These are phyloP conservation scores for Bovichtus variegatus DNA, from an alignment of 2,797 vertebrate genomes.

Conservation along the genomic window DNA sequence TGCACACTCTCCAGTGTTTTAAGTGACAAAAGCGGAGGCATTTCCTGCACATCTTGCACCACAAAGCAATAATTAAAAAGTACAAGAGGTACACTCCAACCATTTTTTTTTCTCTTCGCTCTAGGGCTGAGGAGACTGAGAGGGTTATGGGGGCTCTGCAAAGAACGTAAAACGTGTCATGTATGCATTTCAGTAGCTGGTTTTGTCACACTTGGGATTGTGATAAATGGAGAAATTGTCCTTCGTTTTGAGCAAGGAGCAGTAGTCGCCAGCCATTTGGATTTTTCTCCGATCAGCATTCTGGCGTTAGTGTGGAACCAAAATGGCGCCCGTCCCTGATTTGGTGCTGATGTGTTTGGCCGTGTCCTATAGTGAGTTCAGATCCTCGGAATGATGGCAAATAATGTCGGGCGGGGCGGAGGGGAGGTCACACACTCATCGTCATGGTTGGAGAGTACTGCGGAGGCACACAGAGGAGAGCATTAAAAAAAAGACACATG, in stretches of 20 bases:
- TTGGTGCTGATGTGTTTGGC: conserved; percentile 91
- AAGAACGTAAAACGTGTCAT: conserved; percentile 87
- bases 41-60: conserved; percentile 90
- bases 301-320: conserved; percentile 91
- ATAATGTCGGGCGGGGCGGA: conserved; percentile 72
- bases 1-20: conserved; percentile 94
- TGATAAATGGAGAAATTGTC: conserved; percentile 85
- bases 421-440: conserved; percentile 96
- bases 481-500: conserved; percentile 23
- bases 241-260: conserved; percentile 94
- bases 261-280: conserved; percentile 87
- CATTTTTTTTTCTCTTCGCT: conserved; percentile 63
- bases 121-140: conserved; percentile 27
- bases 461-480: conserved; percentile 64
- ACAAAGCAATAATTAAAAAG: conserved; percentile 86
- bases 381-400: conserved; percentile 91
- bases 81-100: conserved; percentile 82
- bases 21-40: conserved; percentile 88
- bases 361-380: conserved; percentile 77
- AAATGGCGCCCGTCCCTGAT: conserved; percentile 88
- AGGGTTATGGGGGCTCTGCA: conserved; percentile 47
- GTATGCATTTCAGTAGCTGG: conserved; percentile 92
- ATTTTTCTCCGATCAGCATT: conserved; percentile 72
- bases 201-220: conserved; percentile 88
- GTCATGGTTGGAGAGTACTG: conserved; percentile 99